phyloP scores from a whole-genome alignment of 2,113 vertebrate genomes.

The Hypomesus transpacificus region DNA sequence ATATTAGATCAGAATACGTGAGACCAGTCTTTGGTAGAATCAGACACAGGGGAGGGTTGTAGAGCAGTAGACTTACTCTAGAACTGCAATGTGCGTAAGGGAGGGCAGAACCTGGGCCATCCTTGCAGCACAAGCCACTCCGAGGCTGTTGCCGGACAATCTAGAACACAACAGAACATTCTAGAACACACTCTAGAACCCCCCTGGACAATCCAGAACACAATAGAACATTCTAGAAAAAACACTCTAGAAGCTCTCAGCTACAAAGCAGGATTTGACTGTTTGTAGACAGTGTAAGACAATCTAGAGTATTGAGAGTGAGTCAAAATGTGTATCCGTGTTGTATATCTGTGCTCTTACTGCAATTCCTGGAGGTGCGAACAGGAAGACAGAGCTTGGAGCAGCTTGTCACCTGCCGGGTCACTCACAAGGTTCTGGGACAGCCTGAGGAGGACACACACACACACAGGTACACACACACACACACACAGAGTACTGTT shows the following conservation, averaged over 20 bases:
- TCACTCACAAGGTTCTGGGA: constrained; percentile 71
- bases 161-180: constrained; percentile 58
- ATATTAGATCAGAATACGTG: not conserved
- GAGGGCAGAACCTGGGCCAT: constrained; percentile 70
- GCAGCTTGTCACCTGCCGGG: constrained; percentile 67
- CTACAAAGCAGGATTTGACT: no score
- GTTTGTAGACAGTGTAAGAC: no score
- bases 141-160: constrained; percentile 73
- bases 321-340: not conserved
- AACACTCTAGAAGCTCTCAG: no score
- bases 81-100: constrained; percentile 60
- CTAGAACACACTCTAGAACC: no score
- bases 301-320: not conserved
- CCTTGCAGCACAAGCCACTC: constrained; percentile 58
- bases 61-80: constrained; percentile 73
- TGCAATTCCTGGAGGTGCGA: constrained; percentile 71
- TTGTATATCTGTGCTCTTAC: constrained; percentile 64
- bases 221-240: no score
- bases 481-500: not conserved
- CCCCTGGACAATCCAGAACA: no score
- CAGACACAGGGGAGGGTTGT: no score
- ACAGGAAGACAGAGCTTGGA: constrained; percentile 68
- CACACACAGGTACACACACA: not conserved
- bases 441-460: constrained; percentile 64
- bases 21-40: not conserved